These are phyloP conservation scores for Papilio aristodemus DNA, from an alignment of 1,140 invertebrate species.

Conservation along the genomic window DNA sequence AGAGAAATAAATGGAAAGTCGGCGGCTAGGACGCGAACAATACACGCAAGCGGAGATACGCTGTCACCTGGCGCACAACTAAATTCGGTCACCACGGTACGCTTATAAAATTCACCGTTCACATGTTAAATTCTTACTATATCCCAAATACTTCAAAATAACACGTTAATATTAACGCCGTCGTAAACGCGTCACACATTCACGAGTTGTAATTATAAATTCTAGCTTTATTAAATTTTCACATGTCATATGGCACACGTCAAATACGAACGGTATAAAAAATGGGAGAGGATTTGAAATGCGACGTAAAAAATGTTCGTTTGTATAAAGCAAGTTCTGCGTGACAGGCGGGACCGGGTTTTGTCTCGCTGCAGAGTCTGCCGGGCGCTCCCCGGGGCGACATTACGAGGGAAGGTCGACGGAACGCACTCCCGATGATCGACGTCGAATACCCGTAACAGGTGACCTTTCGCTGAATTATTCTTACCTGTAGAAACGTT, in stretches of 20 bases:
- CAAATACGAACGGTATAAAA: conserved; percentile 40
- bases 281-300: conserved; percentile 42
- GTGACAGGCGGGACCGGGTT: conserved; percentile 59
- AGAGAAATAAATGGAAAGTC: conserved; percentile 81
- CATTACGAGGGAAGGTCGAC: conserved; percentile 72
- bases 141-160: conserved; percentile 68
- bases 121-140: conserved; percentile 63
- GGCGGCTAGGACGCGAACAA: conserved; percentile 77
- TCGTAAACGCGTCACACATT: conserved; percentile 49
- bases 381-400: conserved; percentile 64
- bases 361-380: conserved; percentile 63
- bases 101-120: conserved; percentile 67
- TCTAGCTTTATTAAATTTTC: conserved; percentile 63
- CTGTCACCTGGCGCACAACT: conserved; percentile 62
- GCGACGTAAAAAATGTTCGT: conserved; percentile 57
- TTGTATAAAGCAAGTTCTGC: conserved; percentile 61
- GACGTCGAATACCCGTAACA: conserved; percentile 75
- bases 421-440: conserved; percentile 75
- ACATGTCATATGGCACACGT: conserved; percentile 44
- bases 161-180: conserved; percentile 72
- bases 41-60: conserved; percentile 69
- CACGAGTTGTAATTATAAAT: conserved; percentile 61
- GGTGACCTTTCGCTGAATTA: conserved; percentile 78
- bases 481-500: conserved; percentile 75
- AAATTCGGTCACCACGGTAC: conserved; percentile 64